A percentile compares a stretch with the other conserved stretches of the same genome.
Conservation (phyloP, 1,140 invertebrate species). For the Aphis craccivora region DNA sequence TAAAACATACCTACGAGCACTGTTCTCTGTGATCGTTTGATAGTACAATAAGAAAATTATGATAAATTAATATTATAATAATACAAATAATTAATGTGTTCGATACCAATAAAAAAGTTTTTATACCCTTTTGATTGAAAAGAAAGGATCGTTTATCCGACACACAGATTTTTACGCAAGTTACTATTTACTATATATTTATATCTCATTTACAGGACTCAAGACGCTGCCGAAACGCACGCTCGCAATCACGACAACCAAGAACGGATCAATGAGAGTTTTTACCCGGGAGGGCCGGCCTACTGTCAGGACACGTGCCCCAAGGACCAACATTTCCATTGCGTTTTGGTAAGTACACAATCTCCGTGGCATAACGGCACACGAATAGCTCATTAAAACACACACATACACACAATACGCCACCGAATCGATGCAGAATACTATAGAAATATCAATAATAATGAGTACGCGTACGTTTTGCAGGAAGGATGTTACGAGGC, state of each 20-base stretch:
- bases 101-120: no score
- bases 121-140: no score
- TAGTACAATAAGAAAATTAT: neutral
- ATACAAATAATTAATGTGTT: no score
- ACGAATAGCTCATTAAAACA: neutral
- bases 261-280: slow-evolving; percentile 82
- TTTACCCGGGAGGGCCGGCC: slow-evolving; percentile 72
- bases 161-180: neutral
- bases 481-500: slow-evolving; percentile 87
- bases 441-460: neutral
- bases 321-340: slow-evolving; percentile 88
- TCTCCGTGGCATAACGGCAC: neutral
- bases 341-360: slow-evolving; percentile 72
- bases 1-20: neutral
- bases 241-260: slow-evolving; percentile 86
- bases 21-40: no score
- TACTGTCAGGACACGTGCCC: slow-evolving; percentile 74
- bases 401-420: neutral
- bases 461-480: slow-evolving; percentile 61
- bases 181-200: neutral
- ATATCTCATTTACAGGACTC: slow-evolving; percentile 61
- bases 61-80: no score
- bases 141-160: no score
- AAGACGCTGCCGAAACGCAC: slow-evolving; percentile 83
- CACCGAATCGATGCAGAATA: neutral